phyloP scores from a whole-genome alignment of 2,113 vertebrate genomes.

The Aepyceros melampus region DNA sequence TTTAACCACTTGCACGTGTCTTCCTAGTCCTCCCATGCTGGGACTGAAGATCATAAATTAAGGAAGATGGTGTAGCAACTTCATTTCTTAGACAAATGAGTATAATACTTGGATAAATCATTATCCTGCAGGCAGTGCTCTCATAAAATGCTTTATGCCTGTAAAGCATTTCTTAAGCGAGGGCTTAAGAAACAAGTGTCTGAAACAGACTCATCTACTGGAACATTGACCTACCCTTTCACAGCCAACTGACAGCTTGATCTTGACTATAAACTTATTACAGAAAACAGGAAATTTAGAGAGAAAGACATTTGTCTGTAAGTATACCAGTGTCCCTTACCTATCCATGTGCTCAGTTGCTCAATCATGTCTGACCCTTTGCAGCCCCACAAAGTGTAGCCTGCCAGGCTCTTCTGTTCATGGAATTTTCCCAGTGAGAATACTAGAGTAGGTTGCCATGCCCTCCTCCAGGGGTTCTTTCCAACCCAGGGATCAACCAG shows the following conservation, averaged over 20 bases:
- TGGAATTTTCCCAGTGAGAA: not conserved
- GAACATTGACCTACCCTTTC: not conserved
- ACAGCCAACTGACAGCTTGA: conserved; percentile 2
- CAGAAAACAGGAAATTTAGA: not conserved
- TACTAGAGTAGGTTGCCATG: not conserved
- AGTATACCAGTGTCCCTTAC: conserved; percentile 30
- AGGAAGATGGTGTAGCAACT: not conserved
- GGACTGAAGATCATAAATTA: not conserved
- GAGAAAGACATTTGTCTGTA: conserved; percentile 25
- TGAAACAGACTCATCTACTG: not conserved
- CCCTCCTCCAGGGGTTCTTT: not conserved
- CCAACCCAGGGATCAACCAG: not conserved
- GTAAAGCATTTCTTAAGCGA: not conserved
- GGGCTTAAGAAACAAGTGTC: not conserved
- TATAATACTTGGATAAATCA: not conserved
- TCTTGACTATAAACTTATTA: conserved; percentile 43
- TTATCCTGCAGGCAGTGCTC: not conserved
- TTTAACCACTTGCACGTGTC: not conserved
- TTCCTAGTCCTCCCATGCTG: not conserved
- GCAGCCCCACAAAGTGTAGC: not conserved
- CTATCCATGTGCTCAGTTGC: not conserved
- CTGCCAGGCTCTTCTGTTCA: not conserved
- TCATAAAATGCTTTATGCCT: not conserved
- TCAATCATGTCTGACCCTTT: not conserved
- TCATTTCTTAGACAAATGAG: not conserved